phyloP scores from a whole-genome alignment of 1,140 invertebrate species.

The Atta colombica region DNA sequence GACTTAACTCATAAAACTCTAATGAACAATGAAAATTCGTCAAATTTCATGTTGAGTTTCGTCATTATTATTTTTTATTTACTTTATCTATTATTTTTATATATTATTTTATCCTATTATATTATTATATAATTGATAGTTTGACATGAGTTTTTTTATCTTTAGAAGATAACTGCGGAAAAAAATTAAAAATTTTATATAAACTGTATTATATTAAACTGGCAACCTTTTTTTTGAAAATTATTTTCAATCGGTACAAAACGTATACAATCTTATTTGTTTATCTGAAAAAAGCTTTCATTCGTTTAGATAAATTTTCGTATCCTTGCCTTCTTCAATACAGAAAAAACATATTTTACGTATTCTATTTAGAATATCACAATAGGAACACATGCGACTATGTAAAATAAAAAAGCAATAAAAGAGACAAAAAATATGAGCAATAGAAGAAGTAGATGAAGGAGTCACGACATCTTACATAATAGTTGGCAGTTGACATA shows the following conservation, averaged over 20 bases:
- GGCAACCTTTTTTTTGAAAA: not conserved
- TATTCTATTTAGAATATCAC: constrained; percentile 53
- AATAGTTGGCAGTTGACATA: constrained; percentile 80
- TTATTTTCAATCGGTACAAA: not conserved
- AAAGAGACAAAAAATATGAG: constrained; percentile 42
- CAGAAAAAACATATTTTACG: constrained; percentile 50
- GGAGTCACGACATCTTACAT: constrained; percentile 70
- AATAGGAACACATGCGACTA: constrained; percentile 1
- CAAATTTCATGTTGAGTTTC: not conserved
- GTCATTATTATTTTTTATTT: no score
- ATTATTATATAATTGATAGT: no score
- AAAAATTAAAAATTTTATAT: not conserved
- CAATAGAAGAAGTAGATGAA: constrained; percentile 46
- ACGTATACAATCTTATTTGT: not conserved
- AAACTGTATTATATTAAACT: not conserved
- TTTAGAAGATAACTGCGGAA: not conserved
- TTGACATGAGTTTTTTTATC: not conserved
- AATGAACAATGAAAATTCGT: not conserved
- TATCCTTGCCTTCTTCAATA: constrained; percentile 34
- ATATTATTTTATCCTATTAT: no score
- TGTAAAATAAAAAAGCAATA: constrained; percentile 50
- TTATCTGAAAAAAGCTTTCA: not conserved
- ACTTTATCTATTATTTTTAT: not conserved
- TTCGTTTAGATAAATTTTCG: not conserved
- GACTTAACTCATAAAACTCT: not conserved